Evolutionary conservation across 2,888 invertebrate genomes (phyloP), one percentile per base, ranked within the genome.

Genomic region (Myathropa florea): DNA sequence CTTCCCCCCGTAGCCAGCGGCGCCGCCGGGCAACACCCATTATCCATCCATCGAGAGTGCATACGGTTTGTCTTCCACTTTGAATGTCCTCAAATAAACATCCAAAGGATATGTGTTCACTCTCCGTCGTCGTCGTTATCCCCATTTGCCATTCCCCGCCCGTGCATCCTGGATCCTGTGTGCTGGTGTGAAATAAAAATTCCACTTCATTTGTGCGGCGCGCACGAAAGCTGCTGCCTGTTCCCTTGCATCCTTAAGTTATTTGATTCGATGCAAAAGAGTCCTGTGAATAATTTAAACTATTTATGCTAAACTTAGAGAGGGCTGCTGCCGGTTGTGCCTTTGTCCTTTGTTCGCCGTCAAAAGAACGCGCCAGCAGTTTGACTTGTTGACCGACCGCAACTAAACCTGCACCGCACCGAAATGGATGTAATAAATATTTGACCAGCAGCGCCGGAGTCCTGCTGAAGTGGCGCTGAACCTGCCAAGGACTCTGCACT

Each of bases 31-130:
- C 46, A 46, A 46, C 18, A 61, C 7, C 70, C 68, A 77, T 77
- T 63, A 68, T 55, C 67, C 80, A 67, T 80, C 72, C n/a, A 80
- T 73, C 26, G 67, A 60, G 39, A 46, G 36, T 64, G 67, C 67
- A 63, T 63, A 61, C 68, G 39, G 61, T 64, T 81, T 82, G 65
- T 83, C 79, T 86, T 79, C 70, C 79, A 86, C 82, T 83, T 67
- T 75, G 83, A 86, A 86, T 86, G 78, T 86, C 86, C 86, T 83
- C 64, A 78, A 85, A 85, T 85, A 85, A 85, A 85, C 77, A 81
- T 85, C 77, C 68, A 57, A 28, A 65, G 83, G 75, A 83, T 79
- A 82, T 79, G 86, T 82, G 59, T 46, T 61, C 59, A 76, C 57
- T 57, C 57, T 60, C 67, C 68, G 61, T 77, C 39, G 39, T 65